Evolutionary conservation across 2,797 vertebrate genomes (phyloP), one percentile per base, ranked within the genome.

Genomic region (Schizopygopsis pylzovi): DNA sequence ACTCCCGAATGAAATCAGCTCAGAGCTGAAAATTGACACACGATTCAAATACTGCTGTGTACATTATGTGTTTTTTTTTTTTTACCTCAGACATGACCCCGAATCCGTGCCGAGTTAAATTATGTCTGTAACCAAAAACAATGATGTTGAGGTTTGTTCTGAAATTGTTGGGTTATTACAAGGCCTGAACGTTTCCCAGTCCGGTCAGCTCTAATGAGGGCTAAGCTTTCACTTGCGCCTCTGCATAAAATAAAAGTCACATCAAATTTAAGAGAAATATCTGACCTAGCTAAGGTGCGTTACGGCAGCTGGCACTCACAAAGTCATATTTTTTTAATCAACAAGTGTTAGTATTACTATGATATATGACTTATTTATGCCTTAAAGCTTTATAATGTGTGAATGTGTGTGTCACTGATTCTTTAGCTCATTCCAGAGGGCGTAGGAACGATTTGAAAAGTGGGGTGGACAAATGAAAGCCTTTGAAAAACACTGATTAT

Each of bases 231-330:
- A 65, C 79, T 82, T 77, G 83, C 87, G 72, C 71, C 88, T 84
- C 71, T 86, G 78, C 84, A 71, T 85, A 80, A 87, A 89, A 90
- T 89, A 85, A 90, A 90, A 81, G 86, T 88, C 87, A 82, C 76
- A 81, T 89, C 67, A 81, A 85, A 90, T 89, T 88, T 73, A 87
- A 87, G 54, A 88, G 22, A 79, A 75, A 63, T 86, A 47, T 75
- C 59, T 75, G 65, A 78, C 81, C 52, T 33, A 84, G 84, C 54
- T 84, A 86, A 71, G 78, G 52, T 72, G 85, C 67, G 71, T 86
- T 78, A 82, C 70, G 15, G 81, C 75, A 63, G n/a, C 59, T 90
- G 87, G 89, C 67, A 70, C 16, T 22, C 39, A 20, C 43, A 41
- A 61, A 73, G 49, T 47, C 52, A 10, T 75, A 72, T 81, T 85